These are phyloP conservation scores for Pteropus rufus DNA, from an alignment of 2,797 vertebrate genomes.

Conservation along the genomic window DNA sequence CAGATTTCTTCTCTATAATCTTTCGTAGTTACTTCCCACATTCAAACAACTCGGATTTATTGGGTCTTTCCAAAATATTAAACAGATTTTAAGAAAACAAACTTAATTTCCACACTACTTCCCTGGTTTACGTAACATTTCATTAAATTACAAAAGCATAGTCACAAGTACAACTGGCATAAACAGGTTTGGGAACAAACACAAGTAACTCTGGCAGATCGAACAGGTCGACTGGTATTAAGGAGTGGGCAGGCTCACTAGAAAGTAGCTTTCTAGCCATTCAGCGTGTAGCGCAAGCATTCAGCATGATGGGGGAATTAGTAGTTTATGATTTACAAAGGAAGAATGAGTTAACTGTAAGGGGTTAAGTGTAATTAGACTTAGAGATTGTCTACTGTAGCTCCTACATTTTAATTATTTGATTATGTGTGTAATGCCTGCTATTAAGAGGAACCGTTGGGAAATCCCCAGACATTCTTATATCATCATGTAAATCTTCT, in stretches of 20 bases:
- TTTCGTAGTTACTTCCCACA: neutral
- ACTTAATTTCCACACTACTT: constrained; percentile 12
- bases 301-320: neutral
- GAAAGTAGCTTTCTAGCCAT: neutral
- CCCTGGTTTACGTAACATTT: neutral
- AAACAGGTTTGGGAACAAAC: constrained; percentile 37
- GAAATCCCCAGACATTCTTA: constrained; percentile 2
- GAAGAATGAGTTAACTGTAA: neutral
- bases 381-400: neutral
- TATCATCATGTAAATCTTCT: neutral
- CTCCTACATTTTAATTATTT: constrained; percentile 30
- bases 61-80: constrained; percentile 18
- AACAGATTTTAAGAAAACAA: neutral
- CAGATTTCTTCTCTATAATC: neutral
- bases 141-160: neutral
- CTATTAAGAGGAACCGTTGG: neutral
- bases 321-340: neutral
- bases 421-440: neutral
- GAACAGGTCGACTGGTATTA: neutral
- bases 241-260: neutral
- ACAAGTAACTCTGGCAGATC: neutral
- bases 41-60: neutral
- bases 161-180: constrained; percentile 1
- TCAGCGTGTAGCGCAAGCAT: neutral
- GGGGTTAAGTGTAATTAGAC: neutral